phyloP scores from a whole-genome alignment of 2,797 vertebrate genomes.

The Coregonus ussuriensis region DNA sequence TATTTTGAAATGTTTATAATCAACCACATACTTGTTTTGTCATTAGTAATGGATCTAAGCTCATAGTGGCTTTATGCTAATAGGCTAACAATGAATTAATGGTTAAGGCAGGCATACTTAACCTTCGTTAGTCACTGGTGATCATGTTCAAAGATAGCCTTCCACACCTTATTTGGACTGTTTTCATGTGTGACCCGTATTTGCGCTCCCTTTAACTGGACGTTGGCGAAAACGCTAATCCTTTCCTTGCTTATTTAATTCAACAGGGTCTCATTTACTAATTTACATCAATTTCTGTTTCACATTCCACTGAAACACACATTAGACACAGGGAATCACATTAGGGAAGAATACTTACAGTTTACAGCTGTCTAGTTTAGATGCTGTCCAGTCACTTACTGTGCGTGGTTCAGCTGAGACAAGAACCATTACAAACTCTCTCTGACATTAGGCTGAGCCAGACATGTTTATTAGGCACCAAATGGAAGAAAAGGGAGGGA shows the following conservation, averaged over 20 bases:
- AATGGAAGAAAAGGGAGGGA: too few species aligned
- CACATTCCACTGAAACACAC: neutral
- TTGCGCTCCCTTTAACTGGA: neutral
- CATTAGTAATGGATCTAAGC: neutral
- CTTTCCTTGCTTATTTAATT: neutral
- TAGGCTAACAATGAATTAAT: neutral
- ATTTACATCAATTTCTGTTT: neutral
- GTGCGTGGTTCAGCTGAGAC: neutral
- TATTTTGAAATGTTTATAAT: neutral
- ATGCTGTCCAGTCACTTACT: neutral
- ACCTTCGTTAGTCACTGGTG: neutral
- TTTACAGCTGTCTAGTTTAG: neutral
- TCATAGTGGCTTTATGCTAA: neutral
- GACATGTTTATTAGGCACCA: too few species aligned
- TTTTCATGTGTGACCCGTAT: neutral
- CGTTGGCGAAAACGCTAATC: neutral
- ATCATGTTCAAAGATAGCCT: neutral
- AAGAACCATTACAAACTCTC: neutral
- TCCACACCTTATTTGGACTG: neutral
- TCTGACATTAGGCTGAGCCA: too few species aligned
- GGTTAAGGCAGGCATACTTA: neutral
- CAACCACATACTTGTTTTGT: neutral
- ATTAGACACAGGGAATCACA: conserved; percentile 1
- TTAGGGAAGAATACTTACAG: neutral
- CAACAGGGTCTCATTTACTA: neutral